Evolutionary conservation across 2,888 invertebrate species (phyloP).

Genomic region (Nomada flava): DNA sequence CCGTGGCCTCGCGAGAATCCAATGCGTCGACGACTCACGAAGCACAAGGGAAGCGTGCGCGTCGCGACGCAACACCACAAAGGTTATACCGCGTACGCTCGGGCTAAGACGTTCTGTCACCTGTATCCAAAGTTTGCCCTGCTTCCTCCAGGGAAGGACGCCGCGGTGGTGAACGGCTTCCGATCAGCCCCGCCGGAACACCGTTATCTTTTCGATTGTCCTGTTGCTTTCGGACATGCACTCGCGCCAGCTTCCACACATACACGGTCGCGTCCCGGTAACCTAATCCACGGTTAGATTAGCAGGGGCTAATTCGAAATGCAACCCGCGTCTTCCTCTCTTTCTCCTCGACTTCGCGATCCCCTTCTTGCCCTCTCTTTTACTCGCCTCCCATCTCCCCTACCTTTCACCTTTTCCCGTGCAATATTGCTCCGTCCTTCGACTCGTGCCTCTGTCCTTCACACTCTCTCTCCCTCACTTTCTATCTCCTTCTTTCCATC

Average conservation of each 20-base stretch:
- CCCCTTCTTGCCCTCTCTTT: slow-evolving; percentile 48
- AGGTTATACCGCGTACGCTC: not conserved
- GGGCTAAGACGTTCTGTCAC: slow-evolving; percentile 2
- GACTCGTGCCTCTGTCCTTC: slow-evolving; percentile 33
- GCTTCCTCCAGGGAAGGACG: not conserved
- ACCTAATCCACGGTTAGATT: slow-evolving; percentile 71
- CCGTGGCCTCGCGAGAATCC: slow-evolving; percentile 28
- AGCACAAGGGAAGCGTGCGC: slow-evolving; percentile 37
- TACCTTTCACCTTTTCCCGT: slow-evolving; percentile 31
- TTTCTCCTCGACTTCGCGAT: slow-evolving; percentile 39
- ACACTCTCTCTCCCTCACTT: slow-evolving; percentile 11
- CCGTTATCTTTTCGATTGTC: too few species aligned
- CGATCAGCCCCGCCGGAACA: not conserved
- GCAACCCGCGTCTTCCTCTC: slow-evolving; percentile 47
- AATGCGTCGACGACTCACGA: slow-evolving; percentile 27
- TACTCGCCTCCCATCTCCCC: slow-evolving; percentile 38
- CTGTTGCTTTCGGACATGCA: slow-evolving; percentile 7
- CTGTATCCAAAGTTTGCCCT: slow-evolving; percentile 9
- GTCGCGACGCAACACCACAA: slow-evolving; percentile 19
- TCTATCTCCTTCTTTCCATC: slow-evolving; percentile 17
- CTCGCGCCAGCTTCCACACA: slow-evolving; percentile 19
- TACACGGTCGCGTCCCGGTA: slow-evolving; percentile 53
- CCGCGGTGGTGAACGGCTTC: too few species aligned
- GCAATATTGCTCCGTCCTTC: slow-evolving; percentile 43
- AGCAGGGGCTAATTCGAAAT: slow-evolving; percentile 61